A percentile compares a stretch with the other conserved stretches of the same genome.
Conservation (phyloP, 2,113 vertebrate genomes). For the Cricetomys ansorgei region DNA sequence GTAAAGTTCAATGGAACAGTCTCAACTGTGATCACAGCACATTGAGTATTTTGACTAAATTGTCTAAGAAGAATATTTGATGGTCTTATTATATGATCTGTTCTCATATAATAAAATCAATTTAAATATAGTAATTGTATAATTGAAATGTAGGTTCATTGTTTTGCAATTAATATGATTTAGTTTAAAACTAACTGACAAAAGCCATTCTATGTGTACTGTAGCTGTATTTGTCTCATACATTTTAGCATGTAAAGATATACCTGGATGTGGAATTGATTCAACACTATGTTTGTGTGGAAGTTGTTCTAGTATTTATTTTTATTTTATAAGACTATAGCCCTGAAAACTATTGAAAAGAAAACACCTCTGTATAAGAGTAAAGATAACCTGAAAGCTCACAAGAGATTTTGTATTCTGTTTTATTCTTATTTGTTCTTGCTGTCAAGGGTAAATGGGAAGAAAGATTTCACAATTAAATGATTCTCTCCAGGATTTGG, state of each 20-base stretch:
- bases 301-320: not conserved
- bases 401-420: not conserved
- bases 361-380: not conserved
- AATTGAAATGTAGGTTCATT: not conserved
- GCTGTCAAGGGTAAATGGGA: not conserved
- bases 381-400: conserved; percentile 4
- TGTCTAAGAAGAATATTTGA: not conserved
- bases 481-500: not conserved
- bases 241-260: not conserved
- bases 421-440: conserved; percentile 18
- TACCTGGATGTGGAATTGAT: not conserved
- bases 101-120: conserved; percentile 14
- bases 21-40: not conserved
- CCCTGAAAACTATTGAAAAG: not conserved
- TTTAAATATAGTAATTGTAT: conserved; percentile 36
- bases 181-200: conserved; percentile 32
- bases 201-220: not conserved
- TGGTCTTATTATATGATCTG: not conserved
- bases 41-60: conserved; percentile 8
- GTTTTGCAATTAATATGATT: not conserved
- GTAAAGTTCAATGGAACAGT: conserved; percentile 1
- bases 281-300: not conserved
- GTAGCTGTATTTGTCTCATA: not conserved
- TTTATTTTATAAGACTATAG: not conserved
- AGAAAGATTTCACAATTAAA: conserved; percentile 5